phyloP scores from a whole-genome alignment of 2,888 invertebrate genomes.

The Dryobotodes eremita region DNA sequence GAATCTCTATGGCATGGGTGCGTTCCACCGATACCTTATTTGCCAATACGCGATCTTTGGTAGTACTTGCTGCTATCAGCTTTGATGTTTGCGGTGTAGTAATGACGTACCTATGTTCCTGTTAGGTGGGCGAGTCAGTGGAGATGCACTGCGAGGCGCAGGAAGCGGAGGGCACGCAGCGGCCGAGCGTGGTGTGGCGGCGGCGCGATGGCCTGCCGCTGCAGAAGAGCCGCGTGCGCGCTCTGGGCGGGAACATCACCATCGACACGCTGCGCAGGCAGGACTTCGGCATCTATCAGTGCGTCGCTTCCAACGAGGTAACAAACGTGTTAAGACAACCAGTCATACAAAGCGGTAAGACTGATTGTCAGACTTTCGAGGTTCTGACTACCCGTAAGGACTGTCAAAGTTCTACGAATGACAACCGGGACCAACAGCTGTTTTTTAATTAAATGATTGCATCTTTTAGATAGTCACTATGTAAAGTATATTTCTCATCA shows the following conservation, averaged over 20 bases:
- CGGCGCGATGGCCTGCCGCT: slow-evolving; percentile 95
- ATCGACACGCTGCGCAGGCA: slow-evolving; percentile 96
- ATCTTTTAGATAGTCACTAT: not conserved
- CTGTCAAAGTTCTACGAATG: not conserved
- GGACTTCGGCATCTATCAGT: slow-evolving; percentile 99
- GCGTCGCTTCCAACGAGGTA: slow-evolving; percentile 97
- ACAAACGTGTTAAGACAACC: not conserved
- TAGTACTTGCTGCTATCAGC: not conserved
- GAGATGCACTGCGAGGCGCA: slow-evolving; percentile 98
- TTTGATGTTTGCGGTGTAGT: not conserved
- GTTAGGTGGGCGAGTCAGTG: slow-evolving; percentile 95
- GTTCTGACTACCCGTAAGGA: not conserved
- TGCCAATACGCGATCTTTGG: not conserved
- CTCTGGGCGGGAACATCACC: slow-evolving; percentile 97
- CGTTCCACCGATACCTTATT: not conserved
- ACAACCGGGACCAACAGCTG: no score
- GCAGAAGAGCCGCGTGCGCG: slow-evolving; percentile 95
- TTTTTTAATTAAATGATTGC: not conserved
- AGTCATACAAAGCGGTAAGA: not conserved
- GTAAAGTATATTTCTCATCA: not conserved
- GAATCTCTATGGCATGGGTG: not conserved
- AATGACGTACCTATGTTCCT: not conserved
- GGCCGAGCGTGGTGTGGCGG: slow-evolving; percentile 97
- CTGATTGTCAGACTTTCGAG: not conserved
- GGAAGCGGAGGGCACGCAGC: slow-evolving; percentile 97